Conservation (phyloP, 2,113 vertebrate species). For the Poicephalus gulielmi region DNA sequence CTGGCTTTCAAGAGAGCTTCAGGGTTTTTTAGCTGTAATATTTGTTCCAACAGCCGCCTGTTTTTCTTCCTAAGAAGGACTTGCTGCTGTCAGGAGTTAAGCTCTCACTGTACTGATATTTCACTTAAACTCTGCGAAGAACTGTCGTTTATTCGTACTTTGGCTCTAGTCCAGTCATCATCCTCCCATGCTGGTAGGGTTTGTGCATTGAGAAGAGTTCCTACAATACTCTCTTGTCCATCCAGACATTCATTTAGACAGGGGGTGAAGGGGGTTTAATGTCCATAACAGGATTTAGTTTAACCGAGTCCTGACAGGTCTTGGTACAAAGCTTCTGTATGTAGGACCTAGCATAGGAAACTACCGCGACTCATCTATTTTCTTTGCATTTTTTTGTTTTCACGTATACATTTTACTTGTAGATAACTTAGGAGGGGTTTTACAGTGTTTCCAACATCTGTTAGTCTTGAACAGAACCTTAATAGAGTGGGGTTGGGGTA, state of each 20-base stretch:
- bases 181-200: background rate
- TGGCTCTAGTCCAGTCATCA: constrained; percentile 34
- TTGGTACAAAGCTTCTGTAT: background rate
- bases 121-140: constrained; percentile 56
- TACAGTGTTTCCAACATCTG: background rate
- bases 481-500: background rate
- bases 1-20: constrained; percentile 10
- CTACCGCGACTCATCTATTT: background rate
- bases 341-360: background rate
- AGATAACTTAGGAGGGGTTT: background rate
- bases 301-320: background rate
- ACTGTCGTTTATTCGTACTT: constrained; percentile 62
- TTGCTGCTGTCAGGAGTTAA: constrained; percentile 55
- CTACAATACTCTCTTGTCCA: background rate
- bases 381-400: background rate
- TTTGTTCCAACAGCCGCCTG: constrained; percentile 35
- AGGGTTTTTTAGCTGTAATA: background rate
- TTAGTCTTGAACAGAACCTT: background rate
- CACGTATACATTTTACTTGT: background rate
- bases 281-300: background rate
- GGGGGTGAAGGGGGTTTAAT: background rate
- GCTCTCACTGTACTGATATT: constrained; percentile 36
- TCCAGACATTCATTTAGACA: background rate
- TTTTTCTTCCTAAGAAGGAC: constrained; percentile 68
- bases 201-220: background rate